These are phyloP conservation scores for Symphodus melops DNA, from an alignment of 2,113 vertebrate genomes.

Conservation along the genomic window DNA sequence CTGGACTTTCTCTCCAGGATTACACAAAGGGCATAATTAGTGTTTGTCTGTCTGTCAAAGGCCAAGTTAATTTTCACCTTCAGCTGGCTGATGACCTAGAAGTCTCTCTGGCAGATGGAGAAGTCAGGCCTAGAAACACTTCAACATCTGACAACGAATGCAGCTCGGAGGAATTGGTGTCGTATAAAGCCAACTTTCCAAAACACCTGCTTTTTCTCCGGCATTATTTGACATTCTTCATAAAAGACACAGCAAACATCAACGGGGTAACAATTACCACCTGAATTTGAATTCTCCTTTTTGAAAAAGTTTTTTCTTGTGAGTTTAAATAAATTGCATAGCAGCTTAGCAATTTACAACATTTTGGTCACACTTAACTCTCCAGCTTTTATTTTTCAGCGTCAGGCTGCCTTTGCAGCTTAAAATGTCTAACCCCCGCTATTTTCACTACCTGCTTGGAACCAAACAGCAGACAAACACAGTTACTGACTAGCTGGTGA, in stretches of 20 bases:
- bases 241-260: too few species aligned
- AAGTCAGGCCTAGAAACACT: conserved; percentile 33
- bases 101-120: conserved; percentile 53
- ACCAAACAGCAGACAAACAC: not conserved
- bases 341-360: not conserved
- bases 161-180: conserved; percentile 6
- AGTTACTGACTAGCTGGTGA: not conserved
- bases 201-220: not conserved
- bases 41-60: conserved; percentile 39
- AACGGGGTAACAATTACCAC: not conserved
- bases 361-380: too few species aligned
- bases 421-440: too few species aligned
- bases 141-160: conserved; percentile 10
- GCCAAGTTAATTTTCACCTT: conserved; percentile 65
- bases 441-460: not conserved
- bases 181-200: not conserved
- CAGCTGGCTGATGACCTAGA: conserved; percentile 50
- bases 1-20: conserved; percentile 16
- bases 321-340: too few species aligned
- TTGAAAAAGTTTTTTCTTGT: not conserved
- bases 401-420: too few species aligned
- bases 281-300: not conserved
- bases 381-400: not conserved
- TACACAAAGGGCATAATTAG: conserved; percentile 70
- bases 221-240: not conserved